Base-by-base conservation (phyloP, 2,113 vertebrate genomes). In the Indri indri region DNA sequence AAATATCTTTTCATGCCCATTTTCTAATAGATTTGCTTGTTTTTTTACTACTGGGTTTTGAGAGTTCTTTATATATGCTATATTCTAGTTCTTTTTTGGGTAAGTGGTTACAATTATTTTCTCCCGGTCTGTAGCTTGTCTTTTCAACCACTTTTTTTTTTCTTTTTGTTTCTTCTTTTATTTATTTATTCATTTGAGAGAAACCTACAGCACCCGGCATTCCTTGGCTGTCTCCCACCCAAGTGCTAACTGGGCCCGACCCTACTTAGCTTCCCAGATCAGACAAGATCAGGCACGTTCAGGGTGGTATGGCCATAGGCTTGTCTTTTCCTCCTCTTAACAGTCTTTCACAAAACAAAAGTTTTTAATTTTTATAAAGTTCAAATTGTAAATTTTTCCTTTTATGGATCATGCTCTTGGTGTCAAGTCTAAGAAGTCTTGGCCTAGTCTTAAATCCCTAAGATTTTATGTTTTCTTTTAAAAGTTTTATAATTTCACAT, bases 401-500 rank as follows among this genome's bases (percentile, higher is more conserved):
- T 77, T 89, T 68, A 54, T 63, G 37, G 11, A 61, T 93, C 27
- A 77, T 65, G 12, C 1, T 66, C 83, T 68, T 10, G 30, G 4
- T 95, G 3, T 82, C n/a, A 89, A 89, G 11, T 83, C 47, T 83
- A 89, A 89, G 57, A 76, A 90, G 42, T 5, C 52, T 82, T 85
- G 92, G 25, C 25, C 73, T 85, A 12, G 17, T 66, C 52, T 25
- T 91, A 91, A 88, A 88, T 76, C 73, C 63, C 45, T 68, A n/a
- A 63, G 27, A 37, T 59, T 59, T 85, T 82, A 59, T 22, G n/a
- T 77, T 97, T 96, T 95, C 61, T 80, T 96, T 42, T 71, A 80
- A 86, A 90, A 74, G 47, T 82, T 79, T 94, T 95, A 76, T 40
- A 80, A 59, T 81, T 80, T 92, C 65, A 85, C 42, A 79, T 85